These are phyloP conservation scores for Coregonus suidteri DNA, from an alignment of 2,797 vertebrate species.

Conservation along the genomic window DNA sequence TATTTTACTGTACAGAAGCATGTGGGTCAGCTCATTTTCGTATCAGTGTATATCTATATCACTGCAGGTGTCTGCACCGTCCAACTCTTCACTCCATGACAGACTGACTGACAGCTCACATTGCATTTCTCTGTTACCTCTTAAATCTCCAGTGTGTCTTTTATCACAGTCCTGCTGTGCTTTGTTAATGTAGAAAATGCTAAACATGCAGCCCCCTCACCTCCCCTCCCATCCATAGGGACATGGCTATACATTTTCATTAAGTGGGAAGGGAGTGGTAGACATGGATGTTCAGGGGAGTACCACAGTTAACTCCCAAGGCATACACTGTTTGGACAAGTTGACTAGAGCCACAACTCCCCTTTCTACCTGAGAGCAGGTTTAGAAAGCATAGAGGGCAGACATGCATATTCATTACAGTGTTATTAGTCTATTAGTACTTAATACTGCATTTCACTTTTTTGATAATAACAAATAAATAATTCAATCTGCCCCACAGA, in stretches of 20 bases:
- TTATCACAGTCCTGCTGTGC: neutral
- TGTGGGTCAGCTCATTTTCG: neutral
- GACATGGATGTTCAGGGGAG: neutral
- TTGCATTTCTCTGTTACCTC: neutral
- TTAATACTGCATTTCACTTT: too few species aligned
- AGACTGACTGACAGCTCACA: neutral
- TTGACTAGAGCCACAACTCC: too few species aligned
- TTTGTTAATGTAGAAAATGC: neutral
- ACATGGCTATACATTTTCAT: neutral
- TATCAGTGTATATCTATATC: neutral
- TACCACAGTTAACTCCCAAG: neutral
- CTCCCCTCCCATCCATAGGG: neutral
- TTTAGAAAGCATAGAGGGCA: neutral
- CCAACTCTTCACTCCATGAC: neutral
- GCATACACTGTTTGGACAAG: too few species aligned
- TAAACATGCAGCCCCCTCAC: neutral
- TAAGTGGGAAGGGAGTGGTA: neutral
- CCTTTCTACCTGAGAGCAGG: neutral
- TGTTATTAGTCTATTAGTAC: neutral
- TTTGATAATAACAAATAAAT: neutral
- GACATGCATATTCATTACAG: neutral
- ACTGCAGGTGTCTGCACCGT: neutral
- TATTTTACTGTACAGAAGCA: conserved; percentile 11
- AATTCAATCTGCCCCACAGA: neutral
- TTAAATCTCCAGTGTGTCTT: neutral